A percentile compares a stretch with the other conserved stretches of the same genome.
Evolutionary conservation across 2,113 vertebrate species (phyloP).

Genomic region (Lipophrys pholis): DNA sequence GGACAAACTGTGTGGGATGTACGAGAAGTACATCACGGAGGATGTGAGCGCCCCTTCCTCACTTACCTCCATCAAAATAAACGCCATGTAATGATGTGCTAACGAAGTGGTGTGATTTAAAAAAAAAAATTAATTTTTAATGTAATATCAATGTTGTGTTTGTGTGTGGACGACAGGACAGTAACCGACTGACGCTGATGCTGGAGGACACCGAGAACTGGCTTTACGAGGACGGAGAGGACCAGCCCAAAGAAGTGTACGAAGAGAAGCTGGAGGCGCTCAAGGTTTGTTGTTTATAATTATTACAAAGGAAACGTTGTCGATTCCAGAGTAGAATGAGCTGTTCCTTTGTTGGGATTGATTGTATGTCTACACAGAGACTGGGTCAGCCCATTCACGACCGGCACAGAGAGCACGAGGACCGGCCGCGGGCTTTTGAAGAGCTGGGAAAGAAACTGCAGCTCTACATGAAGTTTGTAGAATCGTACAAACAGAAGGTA

Average conservation of each 20-base stretch:
- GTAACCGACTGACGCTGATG: constrained; percentile 86
- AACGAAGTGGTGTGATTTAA: too few relatives aligned
- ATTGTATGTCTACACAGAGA: constrained; percentile 80
- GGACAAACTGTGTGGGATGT: constrained; percentile 90
- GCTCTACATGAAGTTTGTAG: constrained; percentile 91
- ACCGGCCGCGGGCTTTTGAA: constrained; percentile 93
- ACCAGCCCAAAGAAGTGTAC: constrained; percentile 94
- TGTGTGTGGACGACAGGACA: constrained; percentile 74
- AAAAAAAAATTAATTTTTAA: too few relatives aligned
- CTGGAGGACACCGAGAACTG: constrained; percentile 95
- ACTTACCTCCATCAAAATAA: not conserved
- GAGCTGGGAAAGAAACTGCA: constrained; percentile 95
- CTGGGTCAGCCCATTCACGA: constrained; percentile 93
- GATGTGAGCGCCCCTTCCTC: constrained; percentile 81
- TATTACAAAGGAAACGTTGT: not conserved
- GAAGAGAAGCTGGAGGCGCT: constrained; percentile 93
- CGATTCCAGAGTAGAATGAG: not conserved
- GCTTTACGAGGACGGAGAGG: constrained; percentile 97
- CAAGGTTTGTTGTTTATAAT: constrained; percentile 79
- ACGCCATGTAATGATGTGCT: not conserved
- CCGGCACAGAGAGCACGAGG: constrained; percentile 90
- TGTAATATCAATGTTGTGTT: not conserved
- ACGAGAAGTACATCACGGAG: constrained; percentile 90
- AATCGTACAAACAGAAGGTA: constrained; percentile 94
- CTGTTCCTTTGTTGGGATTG: not conserved